Evolutionary conservation across 2,888 invertebrate genomes (phyloP), one percentile per base, ranked within the genome.

Genomic region (Himalopsyche japonica): DNA sequence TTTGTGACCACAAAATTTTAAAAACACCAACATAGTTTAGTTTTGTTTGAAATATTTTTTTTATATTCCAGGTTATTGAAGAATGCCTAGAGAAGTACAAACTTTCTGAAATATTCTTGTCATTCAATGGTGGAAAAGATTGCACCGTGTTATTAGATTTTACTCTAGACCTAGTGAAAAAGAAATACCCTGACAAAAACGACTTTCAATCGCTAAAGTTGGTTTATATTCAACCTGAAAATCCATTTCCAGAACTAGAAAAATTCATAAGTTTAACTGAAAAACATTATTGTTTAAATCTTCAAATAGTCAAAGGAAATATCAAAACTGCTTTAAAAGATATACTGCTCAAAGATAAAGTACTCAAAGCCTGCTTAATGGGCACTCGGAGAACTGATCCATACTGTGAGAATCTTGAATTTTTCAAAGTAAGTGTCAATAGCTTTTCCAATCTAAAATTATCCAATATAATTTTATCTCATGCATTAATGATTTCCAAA

Each of bases 61-160:
- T 81, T 86, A 84, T 87, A 87, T 91, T 91, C 57, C 90, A 96
- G 95, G 90, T 94, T 85, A 91, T 96, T 82, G 91, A 92, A 88
- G 89, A 94, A 89, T 94, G 95, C 86, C 93, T 95, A 88, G 89
- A 91, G 77, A 89, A 92, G 80, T 97, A 94, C 89, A 92, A 94
- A n/a, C 89, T 95, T 27, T 93, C 95, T 82, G 95, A 97, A 90
- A 92, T 98, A 20, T 97, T 98, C 88, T 89, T 99, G 43, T 96
- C 98, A 34, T 99, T 99, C 90, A 99, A 99, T 89, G 99, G 99
- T 4, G 99, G 99, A 1, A 99, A 99, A 92, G 99, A 99, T 91
- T 99, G 99, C 89, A 99, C 99, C 0, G 97, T 96, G 0, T 92
- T 99, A 18, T 91, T 99, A 87, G 92, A 92, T 87, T 88, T 92